Evolutionary conservation across 2,888 invertebrate genomes (phyloP), one percentile per base, ranked within the genome.

Genomic region (Zygaena filipendulae): DNA sequence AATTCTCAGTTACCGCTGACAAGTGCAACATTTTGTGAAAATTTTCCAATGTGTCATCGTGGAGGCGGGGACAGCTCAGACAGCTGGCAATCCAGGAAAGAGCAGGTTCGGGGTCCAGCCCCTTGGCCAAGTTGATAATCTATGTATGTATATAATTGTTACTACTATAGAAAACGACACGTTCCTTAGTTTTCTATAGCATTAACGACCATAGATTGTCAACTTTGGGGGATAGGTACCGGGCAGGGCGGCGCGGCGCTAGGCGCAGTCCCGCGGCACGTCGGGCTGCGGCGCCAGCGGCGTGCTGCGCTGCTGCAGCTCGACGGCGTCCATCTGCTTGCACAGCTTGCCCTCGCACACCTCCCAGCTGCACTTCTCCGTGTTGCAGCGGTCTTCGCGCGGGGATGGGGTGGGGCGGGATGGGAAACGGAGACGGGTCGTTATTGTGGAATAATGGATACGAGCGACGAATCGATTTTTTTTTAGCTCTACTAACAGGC

Each of bases 311-410:
- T 69, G 66, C 42, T 72, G 71, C 34, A 72, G 48, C 40, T 75
- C 74, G 5, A 75, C 36, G 2, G 68, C 66, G 45, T 71, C 71
- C 56, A 70, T 49, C 47, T 66, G 42, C 54, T 77, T 75, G 54
- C 77, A 79, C n/a, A 77, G 59, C 45, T 72, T 75, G 34, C 77
- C 77, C 33, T 72, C 69, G 55, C 77, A 79, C 38, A 52, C 56
- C 46, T 75, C 75, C 75, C 74, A 79, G 43, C 60, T 69, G 52
- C 75, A 75, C 49, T 70, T 69, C 53, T 67, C 64, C 27, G 49
- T 69, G 52, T 74, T 67, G 59, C 77, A 79, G 9, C 77, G 77
- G 55, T 72, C 77, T 79, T 57, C 21, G 27, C 42, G 27, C 30
- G n/a, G 33, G 33, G 28, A 31, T 18, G 27, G 22, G 25, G 13